Evolutionary conservation across 1,140 invertebrate genomes (phyloP).

Genomic region (Tachypleus tridentatus): DNA sequence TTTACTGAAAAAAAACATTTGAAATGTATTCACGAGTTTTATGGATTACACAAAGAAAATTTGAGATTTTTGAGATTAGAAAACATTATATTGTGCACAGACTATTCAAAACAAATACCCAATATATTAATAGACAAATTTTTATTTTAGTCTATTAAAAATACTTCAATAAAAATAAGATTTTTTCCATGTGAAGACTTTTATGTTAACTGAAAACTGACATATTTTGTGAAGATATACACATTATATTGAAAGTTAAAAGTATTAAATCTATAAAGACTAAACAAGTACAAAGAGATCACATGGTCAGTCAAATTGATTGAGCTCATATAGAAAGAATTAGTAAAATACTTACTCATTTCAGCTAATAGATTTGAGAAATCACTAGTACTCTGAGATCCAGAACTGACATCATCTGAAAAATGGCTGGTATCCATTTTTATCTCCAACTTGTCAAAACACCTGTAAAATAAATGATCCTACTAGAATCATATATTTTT

Average conservation of each 20-base stretch:
- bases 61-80: too few relatives aligned
- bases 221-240: background rate
- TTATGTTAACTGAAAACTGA: background rate
- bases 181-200: background rate
- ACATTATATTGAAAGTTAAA: background rate
- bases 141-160: background rate
- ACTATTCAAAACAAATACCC: too few relatives aligned
- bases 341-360: slow-evolving; percentile 13
- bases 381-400: slow-evolving; percentile 15
- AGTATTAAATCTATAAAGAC: background rate
- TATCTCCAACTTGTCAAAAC: too few relatives aligned
- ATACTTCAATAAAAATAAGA: background rate
- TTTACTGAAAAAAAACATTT: too few relatives aligned
- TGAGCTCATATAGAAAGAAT: background rate
- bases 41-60: too few relatives aligned
- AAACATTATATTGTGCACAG: too few relatives aligned
- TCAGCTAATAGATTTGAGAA: slow-evolving; percentile 18
- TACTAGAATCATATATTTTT: too few relatives aligned
- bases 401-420: slow-evolving; percentile 16
- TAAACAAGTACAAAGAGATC: background rate
- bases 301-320: background rate
- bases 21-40: too few relatives aligned
- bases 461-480: too few relatives aligned
- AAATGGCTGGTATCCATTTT: slow-evolving; percentile 8
- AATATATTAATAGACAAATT: too few relatives aligned